phyloP scores from a whole-genome alignment of 2,888 invertebrate genomes.

The Eristalinus sepulchralis region DNA sequence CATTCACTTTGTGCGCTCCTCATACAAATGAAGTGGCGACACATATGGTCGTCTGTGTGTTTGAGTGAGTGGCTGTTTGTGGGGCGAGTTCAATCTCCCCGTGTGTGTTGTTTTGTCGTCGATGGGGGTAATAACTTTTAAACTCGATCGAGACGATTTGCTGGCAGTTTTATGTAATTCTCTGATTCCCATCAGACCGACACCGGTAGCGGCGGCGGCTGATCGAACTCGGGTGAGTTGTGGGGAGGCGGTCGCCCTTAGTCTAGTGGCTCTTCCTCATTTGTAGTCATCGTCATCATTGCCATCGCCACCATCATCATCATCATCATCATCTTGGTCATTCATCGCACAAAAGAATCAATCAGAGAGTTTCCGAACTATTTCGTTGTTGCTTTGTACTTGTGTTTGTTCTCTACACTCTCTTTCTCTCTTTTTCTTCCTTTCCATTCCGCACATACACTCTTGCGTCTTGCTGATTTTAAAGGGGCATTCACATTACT shows the following conservation, averaged over 20 bases:
- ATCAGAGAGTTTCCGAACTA: slow-evolving; percentile 42
- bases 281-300: slow-evolving; percentile 17
- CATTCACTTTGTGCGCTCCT: slow-evolving; percentile 34
- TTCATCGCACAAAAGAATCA: slow-evolving; percentile 49
- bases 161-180: slow-evolving; percentile 50
- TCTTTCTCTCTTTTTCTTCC: slow-evolving; percentile 30
- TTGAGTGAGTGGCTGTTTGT: not conserved
- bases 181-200: not conserved
- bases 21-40: not conserved
- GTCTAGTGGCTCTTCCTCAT: slow-evolving; percentile 28
- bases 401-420: slow-evolving; percentile 36
- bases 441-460: slow-evolving; percentile 1
- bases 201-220: not conserved
- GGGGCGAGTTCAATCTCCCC: slow-evolving; percentile 57
- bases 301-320: slow-evolving; percentile 12
- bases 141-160: slow-evolving; percentile 55
- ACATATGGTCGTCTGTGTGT: not conserved
- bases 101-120: slow-evolving; percentile 6
- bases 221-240: not conserved
- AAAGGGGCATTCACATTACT: slow-evolving; percentile 67
- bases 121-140: slow-evolving; percentile 62
- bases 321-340: slow-evolving; percentile 29
- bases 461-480: slow-evolving; percentile 3
- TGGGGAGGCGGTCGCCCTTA: not conserved
- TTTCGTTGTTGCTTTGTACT: slow-evolving; percentile 22